Conservation (phyloP, 1,140 invertebrate species). For the Tetragonula clypearis region DNA sequence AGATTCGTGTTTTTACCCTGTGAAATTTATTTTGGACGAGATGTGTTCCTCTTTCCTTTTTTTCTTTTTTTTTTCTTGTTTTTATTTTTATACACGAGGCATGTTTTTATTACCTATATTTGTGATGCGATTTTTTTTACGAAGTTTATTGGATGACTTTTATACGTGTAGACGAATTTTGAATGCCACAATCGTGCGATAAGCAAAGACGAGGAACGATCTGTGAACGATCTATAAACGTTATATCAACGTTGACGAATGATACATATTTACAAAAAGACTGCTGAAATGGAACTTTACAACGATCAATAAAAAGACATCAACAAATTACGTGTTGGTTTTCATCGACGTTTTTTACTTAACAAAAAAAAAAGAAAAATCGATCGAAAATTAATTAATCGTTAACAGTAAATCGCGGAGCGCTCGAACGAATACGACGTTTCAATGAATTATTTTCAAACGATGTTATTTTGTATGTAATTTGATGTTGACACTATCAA, state of each 20-base stretch:
- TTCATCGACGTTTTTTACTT: too few relatives aligned
- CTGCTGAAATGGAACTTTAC: slow-evolving; percentile 4
- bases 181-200: not conserved
- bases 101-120: slow-evolving; percentile 58
- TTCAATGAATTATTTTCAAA: too few relatives aligned
- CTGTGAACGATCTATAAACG: not conserved
- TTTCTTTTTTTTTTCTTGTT: not conserved
- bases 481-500: too few relatives aligned
- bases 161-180: slow-evolving; percentile 21
- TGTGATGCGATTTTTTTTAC: slow-evolving; percentile 50
- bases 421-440: too few relatives aligned
- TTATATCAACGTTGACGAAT: not conserved
- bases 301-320: slow-evolving; percentile 23
- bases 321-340: not conserved
- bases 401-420: too few relatives aligned
- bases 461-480: too few relatives aligned
- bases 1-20: slow-evolving; percentile 46
- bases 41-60: slow-evolving; percentile 11
- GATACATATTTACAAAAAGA: not conserved
- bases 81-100: slow-evolving; percentile 49
- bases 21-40: slow-evolving; percentile 50
- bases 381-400: too few relatives aligned
- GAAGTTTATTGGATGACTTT: slow-evolving; percentile 25
- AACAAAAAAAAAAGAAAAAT: not conserved
- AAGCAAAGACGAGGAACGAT: not conserved